A percentile compares a stretch with the other conserved stretches of the same genome.
Evolutionary conservation across 2,113 vertebrate species (phyloP).

Genomic region (Ondatra zibethicus): DNA sequence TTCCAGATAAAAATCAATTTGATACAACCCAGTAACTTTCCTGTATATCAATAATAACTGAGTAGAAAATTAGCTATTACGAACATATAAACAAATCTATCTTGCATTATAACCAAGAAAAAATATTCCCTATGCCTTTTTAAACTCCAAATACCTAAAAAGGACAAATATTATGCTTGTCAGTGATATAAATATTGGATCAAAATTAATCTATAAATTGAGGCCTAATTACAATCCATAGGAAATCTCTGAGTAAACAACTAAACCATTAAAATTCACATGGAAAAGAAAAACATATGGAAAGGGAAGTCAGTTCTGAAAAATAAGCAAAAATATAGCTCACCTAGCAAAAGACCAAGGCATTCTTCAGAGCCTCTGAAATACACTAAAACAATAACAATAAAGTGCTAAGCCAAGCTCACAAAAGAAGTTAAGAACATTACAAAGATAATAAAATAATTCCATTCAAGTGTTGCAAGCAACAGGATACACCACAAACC

Average conservation of each 20-base stretch:
- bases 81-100: not conserved
- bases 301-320: not conserved
- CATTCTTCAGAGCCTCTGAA: not conserved
- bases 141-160: not conserved
- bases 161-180: not conserved
- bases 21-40: constrained; percentile 16
- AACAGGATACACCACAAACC: not conserved
- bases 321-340: not conserved
- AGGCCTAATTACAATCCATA: not conserved
- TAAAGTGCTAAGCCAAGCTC: not conserved
- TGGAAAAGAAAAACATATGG: not conserved
- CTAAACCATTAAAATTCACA: constrained; percentile 2
- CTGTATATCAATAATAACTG: not conserved
- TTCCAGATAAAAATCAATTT: constrained; percentile 9
- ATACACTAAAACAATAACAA: not conserved
- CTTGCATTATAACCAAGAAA: not conserved
- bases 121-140: not conserved
- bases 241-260: not conserved
- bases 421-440: not conserved
- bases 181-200: not conserved
- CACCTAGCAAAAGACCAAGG: not conserved
- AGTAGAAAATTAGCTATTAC: not conserved
- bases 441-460: not conserved
- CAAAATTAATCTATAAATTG: not conserved
- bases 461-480: not conserved